Base-by-base conservation (phyloP, 2,888 invertebrate genomes). In the Euproctis similis region DNA sequence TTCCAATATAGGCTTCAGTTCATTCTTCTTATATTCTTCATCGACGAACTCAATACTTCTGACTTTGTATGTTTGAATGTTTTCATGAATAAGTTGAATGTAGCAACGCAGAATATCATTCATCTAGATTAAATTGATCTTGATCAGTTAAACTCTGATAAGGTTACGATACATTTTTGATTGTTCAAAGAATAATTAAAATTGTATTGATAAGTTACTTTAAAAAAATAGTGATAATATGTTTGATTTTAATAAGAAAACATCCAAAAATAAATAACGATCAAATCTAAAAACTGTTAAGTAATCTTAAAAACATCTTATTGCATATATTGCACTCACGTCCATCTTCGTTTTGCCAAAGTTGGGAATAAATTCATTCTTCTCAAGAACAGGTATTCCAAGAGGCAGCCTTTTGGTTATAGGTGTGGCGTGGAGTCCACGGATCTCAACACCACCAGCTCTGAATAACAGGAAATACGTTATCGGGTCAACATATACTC, bases 371-470 rank as follows among this genome's bases (percentile, higher is more conserved):
- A 95, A 95, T 35, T 85, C 78, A 58, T 91, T 91, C 60, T 88
- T 88, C 65, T 95, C 95, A 11, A 95, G 68, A 0, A 93, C 89
- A 1, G 95, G 94, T n/a, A 89, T 84, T 7, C 90, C 89, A 12
- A 91, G 87, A 9, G 89, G 88, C 36, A 88, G 80, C 24, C 88
- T 87, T 42, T 89, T 86, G 0, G 92, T 87, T 20, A 95, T 93
- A 0, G 91, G 87, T 31, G 90, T 92, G 0, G 93, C 93, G 44
- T 91, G 89, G 0, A 95, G 75, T 2, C 94, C 94, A 28, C 89
- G 86, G 4, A 95, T 78, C 70, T 92, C 91, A 1, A 95, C 90
- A 34, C 93, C 93, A 24, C 93, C 94, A 30, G 90, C 87, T 40
- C 89, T 86, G 37, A 8, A 34, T 6, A 37, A 33, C 24, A 10